phyloP scores from a whole-genome alignment of 2,797 vertebrate species.

The Phalanger gymnotis region DNA sequence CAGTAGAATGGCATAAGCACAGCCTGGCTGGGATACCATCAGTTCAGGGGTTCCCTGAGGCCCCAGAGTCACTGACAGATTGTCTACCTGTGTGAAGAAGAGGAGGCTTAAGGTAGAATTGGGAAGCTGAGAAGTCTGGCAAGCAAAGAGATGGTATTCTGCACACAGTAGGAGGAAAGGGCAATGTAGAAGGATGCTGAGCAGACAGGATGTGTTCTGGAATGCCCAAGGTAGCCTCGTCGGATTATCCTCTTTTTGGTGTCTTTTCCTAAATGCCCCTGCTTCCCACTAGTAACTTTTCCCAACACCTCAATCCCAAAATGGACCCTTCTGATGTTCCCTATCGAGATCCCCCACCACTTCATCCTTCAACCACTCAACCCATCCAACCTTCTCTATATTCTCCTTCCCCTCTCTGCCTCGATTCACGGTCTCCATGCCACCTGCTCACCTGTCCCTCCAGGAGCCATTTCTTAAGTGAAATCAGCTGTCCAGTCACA shows the following conservation, averaged over 20 bases:
- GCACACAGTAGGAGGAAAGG: background rate
- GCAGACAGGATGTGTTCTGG: background rate
- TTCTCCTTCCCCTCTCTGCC: background rate
- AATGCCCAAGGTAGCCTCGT: background rate
- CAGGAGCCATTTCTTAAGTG: conserved; percentile 97
- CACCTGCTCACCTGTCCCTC: conserved; percentile 93
- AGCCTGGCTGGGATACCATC: conserved; percentile 98
- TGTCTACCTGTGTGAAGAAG: conserved; percentile 90
- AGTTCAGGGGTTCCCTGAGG: conserved; percentile 92
- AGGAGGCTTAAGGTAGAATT: background rate
- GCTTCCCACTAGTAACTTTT: background rate
- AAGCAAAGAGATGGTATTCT: background rate
- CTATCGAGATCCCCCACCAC: background rate
- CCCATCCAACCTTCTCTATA: background rate
- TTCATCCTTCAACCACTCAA: background rate
- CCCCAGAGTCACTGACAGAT: conserved; percentile 94
- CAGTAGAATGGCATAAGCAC: conserved; percentile 94
- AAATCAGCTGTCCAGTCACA: conserved; percentile 91
- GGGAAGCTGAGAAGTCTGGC: background rate
- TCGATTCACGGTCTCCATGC: background rate
- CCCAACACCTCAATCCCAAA: background rate
- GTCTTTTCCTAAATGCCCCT: background rate
- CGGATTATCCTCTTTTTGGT: background rate
- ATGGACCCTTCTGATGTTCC: background rate
- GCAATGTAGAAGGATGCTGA: background rate